Base-by-base conservation (phyloP, 2,888 invertebrate genomes). In the Xiphydria camelus region DNA sequence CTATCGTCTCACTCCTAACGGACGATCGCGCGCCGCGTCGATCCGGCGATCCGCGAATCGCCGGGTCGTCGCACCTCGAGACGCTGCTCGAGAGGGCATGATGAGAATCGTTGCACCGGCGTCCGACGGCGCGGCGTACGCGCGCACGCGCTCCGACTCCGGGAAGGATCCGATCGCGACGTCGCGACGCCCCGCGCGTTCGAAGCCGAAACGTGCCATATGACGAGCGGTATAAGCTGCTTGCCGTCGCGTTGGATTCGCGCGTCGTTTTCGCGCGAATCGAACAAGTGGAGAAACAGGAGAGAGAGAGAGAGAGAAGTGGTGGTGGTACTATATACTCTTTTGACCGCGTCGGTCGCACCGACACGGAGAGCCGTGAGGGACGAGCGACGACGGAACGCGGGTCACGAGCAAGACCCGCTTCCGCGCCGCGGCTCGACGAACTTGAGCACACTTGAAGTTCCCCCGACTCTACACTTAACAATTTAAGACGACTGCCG, bases 151-250 rank as follows among this genome's bases (percentile, higher is more conserved):
- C n/a, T n/a, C n/a, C n/a, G n/a, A n/a, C n/a, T n/a, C n/a, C n/a
- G n/a, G n/a, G n/a, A n/a, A n/a, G n/a, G n/a, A n/a, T 29, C 15
- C 29, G 29, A 29, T 29, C 29, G 6, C 29, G 29, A 29, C 29
- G 29, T 14, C 29, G 35, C 41, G 40, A 43, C 33, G 41, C 43
- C 52, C 48, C 56, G 53, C 53, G 61, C 62, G n/a, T n/a, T n/a
- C n/a, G n/a, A n/a, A n/a, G n/a, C 67, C 55, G 60, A 65, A 55
- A 67, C 70, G 72, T 73, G 72, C 72, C 72, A 73, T 73, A 73
- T n/a, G 21, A 39, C 34, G 40, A 39, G 21, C 9, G 29, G 50
- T 40, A 40, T 18, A 33, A 44, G 46, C 41, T 31, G 23, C 35
- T 35, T 49, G 52, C 45, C n/a, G 12, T 37, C 26, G 34, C 29